These are phyloP conservation scores for Sericinus montela DNA, from an alignment of 2,888 invertebrate genomes.

Conservation along the genomic window DNA sequence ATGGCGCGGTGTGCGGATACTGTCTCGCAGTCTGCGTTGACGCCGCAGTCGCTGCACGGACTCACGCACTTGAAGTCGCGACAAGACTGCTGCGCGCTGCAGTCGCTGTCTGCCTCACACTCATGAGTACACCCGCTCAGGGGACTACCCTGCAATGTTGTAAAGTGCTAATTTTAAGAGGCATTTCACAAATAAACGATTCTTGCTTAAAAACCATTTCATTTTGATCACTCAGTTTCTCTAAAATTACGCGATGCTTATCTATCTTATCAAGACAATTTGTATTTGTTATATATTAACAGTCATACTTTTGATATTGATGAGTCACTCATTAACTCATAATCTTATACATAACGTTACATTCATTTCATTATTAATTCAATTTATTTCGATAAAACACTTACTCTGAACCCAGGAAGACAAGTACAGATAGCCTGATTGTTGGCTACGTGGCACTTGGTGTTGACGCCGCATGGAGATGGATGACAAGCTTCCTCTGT, in stretches of 20 bases:
- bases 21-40: slow-evolving; percentile 87
- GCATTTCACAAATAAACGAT: too few relatives aligned
- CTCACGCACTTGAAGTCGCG: slow-evolving; percentile 86
- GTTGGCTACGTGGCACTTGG: slow-evolving; percentile 88
- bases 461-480: slow-evolving; percentile 89
- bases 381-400: slow-evolving; percentile 22
- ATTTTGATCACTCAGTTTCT: too few relatives aligned
- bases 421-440: slow-evolving; percentile 90
- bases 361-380: too few relatives aligned
- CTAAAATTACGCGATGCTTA: too few relatives aligned
- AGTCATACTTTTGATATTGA: too few relatives aligned
- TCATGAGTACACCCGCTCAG: slow-evolving; percentile 89
- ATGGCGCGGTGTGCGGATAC: slow-evolving; percentile 86
- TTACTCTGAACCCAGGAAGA: slow-evolving; percentile 82
- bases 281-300: too few relatives aligned
- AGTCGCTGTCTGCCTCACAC: slow-evolving; percentile 88
- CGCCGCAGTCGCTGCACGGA: slow-evolving; percentile 88
- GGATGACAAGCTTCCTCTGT: slow-evolving; percentile 91
- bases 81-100: slow-evolving; percentile 84
- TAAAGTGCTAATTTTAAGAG: too few relatives aligned
- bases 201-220: too few relatives aligned
- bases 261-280: too few relatives aligned
- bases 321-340: too few relatives aligned
- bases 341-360: too few relatives aligned
- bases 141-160: slow-evolving; percentile 82